Conservation (phyloP, 2,888 invertebrate species). For the Lepidocyrtinus sp. region DNA sequence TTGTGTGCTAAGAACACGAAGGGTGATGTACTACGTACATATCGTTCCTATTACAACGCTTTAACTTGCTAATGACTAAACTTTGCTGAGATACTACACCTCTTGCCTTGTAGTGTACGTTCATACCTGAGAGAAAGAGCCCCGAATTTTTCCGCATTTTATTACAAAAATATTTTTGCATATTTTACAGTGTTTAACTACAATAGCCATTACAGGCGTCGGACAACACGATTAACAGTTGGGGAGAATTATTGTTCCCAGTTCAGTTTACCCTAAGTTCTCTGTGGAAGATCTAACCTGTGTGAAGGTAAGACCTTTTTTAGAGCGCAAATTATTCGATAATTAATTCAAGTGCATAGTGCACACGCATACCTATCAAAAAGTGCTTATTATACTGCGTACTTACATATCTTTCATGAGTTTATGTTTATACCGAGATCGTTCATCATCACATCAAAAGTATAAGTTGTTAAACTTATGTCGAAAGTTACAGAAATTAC, state of each 20-base stretch:
- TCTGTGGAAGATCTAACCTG: neutral
- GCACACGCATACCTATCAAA: too few species aligned
- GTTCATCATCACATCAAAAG: too few species aligned
- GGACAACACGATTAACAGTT: neutral
- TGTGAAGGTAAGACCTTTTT: neutral
- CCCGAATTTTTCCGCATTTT: conserved; percentile 12
- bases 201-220: neutral
- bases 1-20: too few species aligned
- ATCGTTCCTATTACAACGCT: too few species aligned
- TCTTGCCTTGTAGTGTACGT: neutral
- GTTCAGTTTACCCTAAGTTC: neutral
- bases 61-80: neutral
- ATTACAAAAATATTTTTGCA: conserved; percentile 1
- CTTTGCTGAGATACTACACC: neutral
- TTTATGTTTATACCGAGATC: too few species aligned
- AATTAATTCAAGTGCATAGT: too few species aligned
- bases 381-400: too few species aligned
- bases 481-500: too few species aligned
- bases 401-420: too few species aligned
- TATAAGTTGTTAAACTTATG: too few species aligned
- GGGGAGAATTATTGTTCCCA: neutral
- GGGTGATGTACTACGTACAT: too few species aligned
- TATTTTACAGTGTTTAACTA: conserved; percentile 14
- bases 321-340: neutral
- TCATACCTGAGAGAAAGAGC: conserved; percentile 12